Conservation (phyloP, 35 echinoderm and acorn worm genomes). For the Patiria miniata region DNA sequence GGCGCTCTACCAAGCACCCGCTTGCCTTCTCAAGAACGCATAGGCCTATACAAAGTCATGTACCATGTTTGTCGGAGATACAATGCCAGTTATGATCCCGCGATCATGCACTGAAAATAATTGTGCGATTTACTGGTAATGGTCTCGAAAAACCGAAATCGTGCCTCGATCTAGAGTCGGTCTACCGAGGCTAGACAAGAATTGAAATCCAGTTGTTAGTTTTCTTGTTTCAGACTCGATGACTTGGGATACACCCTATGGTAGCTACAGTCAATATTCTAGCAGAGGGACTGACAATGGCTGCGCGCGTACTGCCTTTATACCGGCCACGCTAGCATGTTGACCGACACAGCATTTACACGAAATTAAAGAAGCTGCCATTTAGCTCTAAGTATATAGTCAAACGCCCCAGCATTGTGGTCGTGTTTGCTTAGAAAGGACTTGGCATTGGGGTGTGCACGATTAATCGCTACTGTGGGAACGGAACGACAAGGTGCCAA, state of each 20-base stretch:
- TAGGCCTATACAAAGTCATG: too few species aligned
- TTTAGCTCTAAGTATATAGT: constrained; percentile 9
- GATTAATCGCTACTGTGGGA: background rate
- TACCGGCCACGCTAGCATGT: background rate
- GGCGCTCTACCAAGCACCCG: too few species aligned
- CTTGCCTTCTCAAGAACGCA: too few species aligned
- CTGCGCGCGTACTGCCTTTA: background rate
- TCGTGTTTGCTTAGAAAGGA: background rate
- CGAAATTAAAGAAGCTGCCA: constrained; percentile 17
- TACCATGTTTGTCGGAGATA: too few species aligned
- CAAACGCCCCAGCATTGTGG: constrained; percentile 4
- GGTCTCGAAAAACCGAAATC: too few species aligned
- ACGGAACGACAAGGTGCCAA: too few species aligned
- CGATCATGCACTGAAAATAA: too few species aligned
- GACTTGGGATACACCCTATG: background rate
- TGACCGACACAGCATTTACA: constrained; percentile 25
- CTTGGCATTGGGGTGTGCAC: constrained; percentile 3
- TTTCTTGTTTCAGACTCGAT: background rate
- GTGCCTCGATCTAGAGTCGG: too few species aligned
- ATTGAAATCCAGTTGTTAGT: background rate
- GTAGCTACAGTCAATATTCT: background rate
- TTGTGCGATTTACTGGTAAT: too few species aligned
- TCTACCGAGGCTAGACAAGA: too few species aligned
- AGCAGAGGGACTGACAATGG: background rate
- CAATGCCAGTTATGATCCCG: too few species aligned